These are phyloP conservation scores for Spodoptera litura DNA, from an alignment of 1,140 invertebrate species.

Conservation along the genomic window DNA sequence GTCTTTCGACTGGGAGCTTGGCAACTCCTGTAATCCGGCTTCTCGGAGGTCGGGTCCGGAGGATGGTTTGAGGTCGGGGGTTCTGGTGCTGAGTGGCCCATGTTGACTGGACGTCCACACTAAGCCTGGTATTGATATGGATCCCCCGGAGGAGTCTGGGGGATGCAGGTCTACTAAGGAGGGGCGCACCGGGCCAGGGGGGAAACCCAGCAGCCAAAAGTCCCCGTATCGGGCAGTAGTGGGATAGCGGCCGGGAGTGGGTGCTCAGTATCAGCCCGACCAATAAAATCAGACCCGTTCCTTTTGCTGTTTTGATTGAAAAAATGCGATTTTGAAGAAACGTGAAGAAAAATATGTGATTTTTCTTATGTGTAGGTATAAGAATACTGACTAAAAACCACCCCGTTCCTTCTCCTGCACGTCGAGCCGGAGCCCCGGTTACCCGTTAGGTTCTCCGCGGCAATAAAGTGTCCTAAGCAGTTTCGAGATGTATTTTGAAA, in stretches of 20 bases:
- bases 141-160: constrained; percentile 91
- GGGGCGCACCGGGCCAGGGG: constrained; percentile 98
- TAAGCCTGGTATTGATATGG: constrained; percentile 98
- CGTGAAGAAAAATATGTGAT: too few species aligned
- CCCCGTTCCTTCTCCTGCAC: too few species aligned
- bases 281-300: constrained; percentile 94
- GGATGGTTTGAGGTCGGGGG: constrained; percentile 95
- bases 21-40: constrained; percentile 97
- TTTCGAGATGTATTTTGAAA: too few species aligned
- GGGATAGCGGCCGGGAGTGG: constrained; percentile 98
- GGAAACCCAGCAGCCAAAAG: constrained; percentile 91
- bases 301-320: constrained; percentile 86
- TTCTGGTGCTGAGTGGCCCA: constrained; percentile 89
- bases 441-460: too few species aligned
- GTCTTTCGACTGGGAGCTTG: constrained; percentile 91
- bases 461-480: too few species aligned
- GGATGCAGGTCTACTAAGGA: constrained; percentile 96
- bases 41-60: constrained; percentile 93
- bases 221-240: constrained; percentile 98
- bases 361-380: too few species aligned
- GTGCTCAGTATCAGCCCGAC: constrained; percentile 92
- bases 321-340: background rate
- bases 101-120: constrained; percentile 94
- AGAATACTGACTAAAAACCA: too few species aligned
- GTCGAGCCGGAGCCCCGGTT: too few species aligned